Base-by-base conservation (phyloP, 2,113 vertebrate species). In the Fregetta grallaria region DNA sequence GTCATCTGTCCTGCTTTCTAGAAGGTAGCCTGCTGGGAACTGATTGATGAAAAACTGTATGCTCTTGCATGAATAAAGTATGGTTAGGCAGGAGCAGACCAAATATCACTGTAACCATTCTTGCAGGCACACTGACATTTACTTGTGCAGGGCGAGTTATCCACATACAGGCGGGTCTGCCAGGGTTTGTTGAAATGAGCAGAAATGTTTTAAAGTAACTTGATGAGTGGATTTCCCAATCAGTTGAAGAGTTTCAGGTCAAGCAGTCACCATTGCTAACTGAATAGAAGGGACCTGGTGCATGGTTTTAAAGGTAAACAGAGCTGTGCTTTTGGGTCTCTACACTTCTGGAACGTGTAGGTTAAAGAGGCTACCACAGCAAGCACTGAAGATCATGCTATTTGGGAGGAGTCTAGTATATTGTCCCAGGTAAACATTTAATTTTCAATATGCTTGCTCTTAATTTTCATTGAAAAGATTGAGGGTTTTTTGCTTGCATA, bases 361-460 rank as follows among this genome's bases (percentile, higher is more conserved):
- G 23, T 85, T 75, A 47, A 81, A 68, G 27, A 83, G 21, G 61
- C 40, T 61, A 21, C 45, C 42, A 27, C 21, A 65, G 70, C 73
- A 55, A 89, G 56, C 30, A 36, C 20, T 86, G 71, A 79, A 74
- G 49, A 36, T 82, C 53, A 22, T 68, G 25, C 56, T 89, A 10
- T 62, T 47, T 36, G n/a, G 40, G 10, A 85, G 26, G 21, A 44
- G 22, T 68, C 55, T 84, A 49, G 29, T 40, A n/a, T 86, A 50
- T 87, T 77, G 49, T 76, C 58, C 85, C 90, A 98, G 97, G 97
- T 98, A 97, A 95, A 93, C 36, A 58, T 55, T 87, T 95, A 66
- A 61, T 61, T 16, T 95, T 95, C 42, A 27, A 4, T 88, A 47
- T 88, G 38, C 2, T 86, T 96, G 12, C 40, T 92, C 15, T 75